Conservation (phyloP, 2,797 vertebrate genomes). For the Silurus lanzhouensis region DNA sequence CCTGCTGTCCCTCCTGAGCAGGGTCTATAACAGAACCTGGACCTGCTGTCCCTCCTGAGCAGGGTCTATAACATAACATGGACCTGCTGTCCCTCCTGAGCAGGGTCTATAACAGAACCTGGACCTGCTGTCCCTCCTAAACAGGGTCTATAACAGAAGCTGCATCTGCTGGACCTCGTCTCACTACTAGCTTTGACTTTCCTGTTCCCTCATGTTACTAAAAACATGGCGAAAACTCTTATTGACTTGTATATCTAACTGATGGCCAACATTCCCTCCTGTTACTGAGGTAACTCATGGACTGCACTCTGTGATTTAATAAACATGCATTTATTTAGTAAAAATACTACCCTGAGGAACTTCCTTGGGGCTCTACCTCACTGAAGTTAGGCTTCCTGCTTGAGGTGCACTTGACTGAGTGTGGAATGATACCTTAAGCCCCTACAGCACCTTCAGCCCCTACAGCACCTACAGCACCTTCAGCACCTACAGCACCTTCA, state of each 20-base stretch:
- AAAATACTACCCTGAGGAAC: too few species aligned
- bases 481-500: not conserved
- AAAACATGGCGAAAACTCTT: too few species aligned
- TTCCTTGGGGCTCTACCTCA: not conserved
- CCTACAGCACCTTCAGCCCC: too few species aligned
- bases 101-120: not conserved
- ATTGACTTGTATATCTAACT: too few species aligned
- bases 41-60: not conserved
- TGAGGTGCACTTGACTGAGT: not conserved
- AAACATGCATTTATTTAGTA: not conserved
- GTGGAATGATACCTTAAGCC: not conserved
- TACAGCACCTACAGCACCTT: too few species aligned
- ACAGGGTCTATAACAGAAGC: not conserved
- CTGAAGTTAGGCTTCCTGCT: not conserved
- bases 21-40: not conserved
- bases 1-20: not conserved
- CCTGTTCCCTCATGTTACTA: too few species aligned
- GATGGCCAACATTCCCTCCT: too few species aligned
- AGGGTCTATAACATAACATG: not conserved
- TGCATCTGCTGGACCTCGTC: not conserved
- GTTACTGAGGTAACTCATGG: too few species aligned
- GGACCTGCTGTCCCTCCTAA: not conserved
- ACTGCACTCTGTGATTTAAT: too few species aligned
- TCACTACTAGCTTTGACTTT: too few species aligned
- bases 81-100: not conserved